Evolutionary conservation across 2,797 vertebrate species (phyloP).

Genomic region (Mus minutoides): DNA sequence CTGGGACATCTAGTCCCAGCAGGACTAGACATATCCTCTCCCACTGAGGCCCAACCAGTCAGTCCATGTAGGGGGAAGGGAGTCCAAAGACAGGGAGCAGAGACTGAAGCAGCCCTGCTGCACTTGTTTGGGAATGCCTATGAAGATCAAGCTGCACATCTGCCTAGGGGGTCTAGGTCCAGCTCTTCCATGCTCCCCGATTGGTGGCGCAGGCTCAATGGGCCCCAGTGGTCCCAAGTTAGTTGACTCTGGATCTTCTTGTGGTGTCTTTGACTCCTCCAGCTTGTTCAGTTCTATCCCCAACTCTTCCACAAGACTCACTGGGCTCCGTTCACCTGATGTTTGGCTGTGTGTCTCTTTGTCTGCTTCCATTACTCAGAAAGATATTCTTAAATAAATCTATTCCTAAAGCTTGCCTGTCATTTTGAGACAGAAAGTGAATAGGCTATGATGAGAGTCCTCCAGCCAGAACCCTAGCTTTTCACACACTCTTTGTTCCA

Average conservation of each 20-base stretch:
- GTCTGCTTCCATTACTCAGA: not conserved
- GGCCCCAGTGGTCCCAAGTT: not conserved
- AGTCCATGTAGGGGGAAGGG: not conserved
- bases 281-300: not conserved
- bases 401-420: not conserved
- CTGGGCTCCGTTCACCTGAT: not conserved
- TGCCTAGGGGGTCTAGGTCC: not conserved
- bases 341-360: not conserved
- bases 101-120: not conserved
- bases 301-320: not conserved
- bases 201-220: no score
- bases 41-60: not conserved
- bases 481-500: not conserved
- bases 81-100: not conserved
- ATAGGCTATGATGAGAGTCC: not conserved
- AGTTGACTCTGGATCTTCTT: not conserved
- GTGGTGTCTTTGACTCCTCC: not conserved
- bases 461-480: constrained; percentile 19
- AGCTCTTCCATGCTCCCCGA: not conserved
- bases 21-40: not conserved
- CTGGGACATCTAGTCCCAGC: not conserved
- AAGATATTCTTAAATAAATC: not conserved
- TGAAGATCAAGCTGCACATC: not conserved
- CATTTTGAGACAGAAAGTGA: constrained; percentile 32
- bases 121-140: not conserved